phyloP scores from a whole-genome alignment of 2,797 vertebrate genomes.

The Petrocephalus schoutedeni region DNA sequence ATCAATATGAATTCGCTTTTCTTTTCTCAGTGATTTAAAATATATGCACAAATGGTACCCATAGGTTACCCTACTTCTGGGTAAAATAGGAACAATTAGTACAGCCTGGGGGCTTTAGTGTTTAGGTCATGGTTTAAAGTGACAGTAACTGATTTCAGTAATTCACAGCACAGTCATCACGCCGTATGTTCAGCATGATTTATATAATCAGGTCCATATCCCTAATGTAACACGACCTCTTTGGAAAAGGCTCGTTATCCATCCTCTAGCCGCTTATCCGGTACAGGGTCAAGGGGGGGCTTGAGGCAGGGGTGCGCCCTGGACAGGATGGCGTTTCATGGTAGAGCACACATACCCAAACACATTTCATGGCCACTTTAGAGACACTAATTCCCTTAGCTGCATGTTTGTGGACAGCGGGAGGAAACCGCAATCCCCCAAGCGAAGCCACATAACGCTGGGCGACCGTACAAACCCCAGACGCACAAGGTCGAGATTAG shows the following conservation, averaged over 20 bases:
- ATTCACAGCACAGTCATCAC: slow-evolving; percentile 1
- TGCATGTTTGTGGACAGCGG: neutral
- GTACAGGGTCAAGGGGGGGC: slow-evolving; percentile 5
- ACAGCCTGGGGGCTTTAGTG: neutral
- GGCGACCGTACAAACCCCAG: neutral
- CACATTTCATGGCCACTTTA: neutral
- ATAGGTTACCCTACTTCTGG: neutral
- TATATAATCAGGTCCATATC: slow-evolving; percentile 11
- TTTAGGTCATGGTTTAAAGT: slow-evolving; percentile 11
- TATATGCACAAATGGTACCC: neutral
- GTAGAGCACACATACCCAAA: slow-evolving; percentile 1
- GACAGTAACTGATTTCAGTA: slow-evolving; percentile 15
- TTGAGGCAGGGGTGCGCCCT: neutral
- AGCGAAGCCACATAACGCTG: neutral
- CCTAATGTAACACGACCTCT: neutral
- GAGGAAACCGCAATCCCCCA: neutral
- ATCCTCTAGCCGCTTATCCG: neutral
- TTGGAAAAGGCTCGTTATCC: slow-evolving; percentile 6
- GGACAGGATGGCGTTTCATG: neutral
- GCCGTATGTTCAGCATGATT: neutral
- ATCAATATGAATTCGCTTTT: slow-evolving; percentile 21
- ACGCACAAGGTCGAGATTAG: neutral
- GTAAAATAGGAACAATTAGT: slow-evolving; percentile 5
- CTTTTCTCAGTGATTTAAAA: slow-evolving; percentile 22
- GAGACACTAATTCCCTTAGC: neutral